Evolutionary conservation across 2,113 vertebrate species (phyloP), one percentile per base, ranked within the genome.

Genomic region (Etheostoma cragini): DNA sequence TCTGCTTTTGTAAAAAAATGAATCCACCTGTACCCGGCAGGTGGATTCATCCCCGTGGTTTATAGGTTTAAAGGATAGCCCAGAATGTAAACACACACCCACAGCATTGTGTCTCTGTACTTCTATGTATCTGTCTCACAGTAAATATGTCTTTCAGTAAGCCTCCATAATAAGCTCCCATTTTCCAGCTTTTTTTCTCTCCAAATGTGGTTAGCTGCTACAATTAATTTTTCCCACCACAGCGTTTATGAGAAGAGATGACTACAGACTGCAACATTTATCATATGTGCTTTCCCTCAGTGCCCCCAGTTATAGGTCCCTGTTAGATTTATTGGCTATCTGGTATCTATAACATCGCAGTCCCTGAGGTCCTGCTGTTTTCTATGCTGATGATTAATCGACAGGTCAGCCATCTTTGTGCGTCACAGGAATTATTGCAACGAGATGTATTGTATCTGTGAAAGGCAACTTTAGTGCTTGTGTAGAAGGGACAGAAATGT

Each of bases 321-420:
- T 21, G 69, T 86, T 87, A 84, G 89, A 91, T 91, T 87, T 88
- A 89, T 91, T 64, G 81, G 81, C 78, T 79, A 79, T 76, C 72
- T 70, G 68, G 81, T 86, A 80, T 78, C 71, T 88, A 63, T 82
- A 85, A 65, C 75, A 56, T 82, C 56, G 56, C 62, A 42, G 53
- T 92, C 91, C 90, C 90, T 30, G 53, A 57, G 79, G 87, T 81
- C 79, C 71, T 61, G 50, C 78, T 78, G 79, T 65, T 83, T 72
- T 73, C 63, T 73, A 52, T 65, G 62, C 69, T 58, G 65, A 69
- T 89, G 84, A 92, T 89, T 75, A 85, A 91, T 90, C 33, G 77
- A 75, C 85, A 85, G 86, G 75, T 91, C 82, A 71, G 58, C 53
- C 49, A 14, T 57, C 66, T 80, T 22, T 72, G 17, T 33, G 77